phyloP scores from a whole-genome alignment of 2,888 invertebrate genomes.

The Caenorhabditis sulstoni region DNA sequence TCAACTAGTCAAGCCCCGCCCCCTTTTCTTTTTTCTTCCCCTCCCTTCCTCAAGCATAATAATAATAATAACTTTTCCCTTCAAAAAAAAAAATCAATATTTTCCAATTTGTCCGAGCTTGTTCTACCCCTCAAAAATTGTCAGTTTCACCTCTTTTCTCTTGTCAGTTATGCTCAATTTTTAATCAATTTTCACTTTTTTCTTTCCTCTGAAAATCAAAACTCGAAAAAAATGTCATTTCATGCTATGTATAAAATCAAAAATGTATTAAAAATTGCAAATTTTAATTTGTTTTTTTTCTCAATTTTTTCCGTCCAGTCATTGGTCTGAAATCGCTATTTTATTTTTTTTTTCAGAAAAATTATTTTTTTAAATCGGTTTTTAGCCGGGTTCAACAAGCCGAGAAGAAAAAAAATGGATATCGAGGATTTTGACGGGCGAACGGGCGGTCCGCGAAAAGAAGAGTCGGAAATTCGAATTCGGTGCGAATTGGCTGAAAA shows the following conservation, averaged over 20 bases:
- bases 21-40: background rate
- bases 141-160: background rate
- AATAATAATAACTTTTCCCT: constrained; percentile 5
- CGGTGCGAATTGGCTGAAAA: constrained; percentile 28
- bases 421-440: constrained; percentile 66
- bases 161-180: constrained; percentile 20
- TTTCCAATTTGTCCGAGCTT: constrained; percentile 1
- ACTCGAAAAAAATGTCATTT: constrained; percentile 15
- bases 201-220: constrained; percentile 1
- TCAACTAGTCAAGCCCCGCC: constrained; percentile 32
- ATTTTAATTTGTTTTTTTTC: too few species aligned
- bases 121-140: too few species aligned
- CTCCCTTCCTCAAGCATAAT: too few species aligned
- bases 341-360: constrained; percentile 11
- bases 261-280: too few species aligned
- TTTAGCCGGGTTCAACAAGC: constrained; percentile 10
- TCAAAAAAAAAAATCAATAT: constrained; percentile 11
- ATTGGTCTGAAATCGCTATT: constrained; percentile 19
- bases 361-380: constrained; percentile 4
- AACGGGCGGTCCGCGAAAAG: constrained; percentile 24
- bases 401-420: constrained; percentile 42
- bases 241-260: too few species aligned
- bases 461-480: constrained; percentile 61
- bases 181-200: constrained; percentile 16
- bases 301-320: too few species aligned